Base-by-base conservation (phyloP, 2,797 vertebrate genomes). In the Rhinoraja longicauda region DNA sequence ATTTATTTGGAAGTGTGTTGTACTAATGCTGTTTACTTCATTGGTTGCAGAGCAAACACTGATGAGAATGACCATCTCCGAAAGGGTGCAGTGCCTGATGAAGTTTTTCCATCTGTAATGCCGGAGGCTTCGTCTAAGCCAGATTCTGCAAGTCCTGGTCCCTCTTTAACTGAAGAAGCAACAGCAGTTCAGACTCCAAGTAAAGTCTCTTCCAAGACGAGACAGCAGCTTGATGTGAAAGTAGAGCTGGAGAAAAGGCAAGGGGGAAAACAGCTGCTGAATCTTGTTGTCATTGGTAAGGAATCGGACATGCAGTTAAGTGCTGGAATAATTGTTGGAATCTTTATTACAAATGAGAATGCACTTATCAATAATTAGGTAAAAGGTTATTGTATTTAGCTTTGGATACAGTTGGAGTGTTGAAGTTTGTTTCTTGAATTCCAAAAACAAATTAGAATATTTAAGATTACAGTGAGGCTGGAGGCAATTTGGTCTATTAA, bases 211-310 rank as follows among this genome's bases (percentile, higher is more conserved):
- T 96, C 96, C 95, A 99, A 98, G 95, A 94, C 96, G 94, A 98
- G 96, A 94, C 98, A 97, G 90, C 96, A 97, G 29, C 97, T 99
- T 93, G 97, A 99, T 94, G 95, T 99, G 93, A 98, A 97, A 94
- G 97, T 96, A 0, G 98, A 99, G 93, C 95, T 99, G 95, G 98
- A 99, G 96, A 99, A 98, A 95, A 97, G 99, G 93, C 99, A 99
- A 96, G 98, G 98, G 62, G 98, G 99, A 93, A 99, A 99, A 95
- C 97, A 98, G 0, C 96, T 99, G 77, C 96, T 99, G 62, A 99
- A 99, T 95, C 95, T 99, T 93, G 99, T 99, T 79, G 98, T 99
- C 93, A 99, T 99, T 95, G 99, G 99, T 99, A 97, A 92, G 90
- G 24, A 36, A 70, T 86, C 32, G 57, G 15, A 15, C 26, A 2